phyloP scores from a whole-genome alignment of 1,140 invertebrate genomes.

The Diabrotica virgifera region DNA sequence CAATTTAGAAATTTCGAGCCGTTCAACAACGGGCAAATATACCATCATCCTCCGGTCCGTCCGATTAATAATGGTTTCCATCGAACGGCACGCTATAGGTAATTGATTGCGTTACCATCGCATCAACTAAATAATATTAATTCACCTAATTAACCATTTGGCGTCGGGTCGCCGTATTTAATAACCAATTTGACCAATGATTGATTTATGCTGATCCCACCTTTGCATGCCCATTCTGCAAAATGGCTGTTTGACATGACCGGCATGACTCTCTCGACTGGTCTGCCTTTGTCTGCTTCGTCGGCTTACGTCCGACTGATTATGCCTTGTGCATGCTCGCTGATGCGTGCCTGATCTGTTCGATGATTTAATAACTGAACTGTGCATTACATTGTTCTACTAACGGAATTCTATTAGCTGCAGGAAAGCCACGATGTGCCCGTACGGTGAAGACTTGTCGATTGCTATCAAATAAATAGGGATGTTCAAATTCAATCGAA shows the following conservation, averaged over 20 bases:
- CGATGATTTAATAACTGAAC: neutral
- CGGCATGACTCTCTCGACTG: neutral
- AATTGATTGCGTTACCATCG: neutral
- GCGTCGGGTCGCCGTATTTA: slow-evolving; percentile 5
- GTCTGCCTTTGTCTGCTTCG: neutral
- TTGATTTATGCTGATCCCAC: slow-evolving; percentile 9
- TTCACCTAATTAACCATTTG: slow-evolving; percentile 8
- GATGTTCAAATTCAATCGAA: too few species aligned
- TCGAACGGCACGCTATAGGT: neutral
- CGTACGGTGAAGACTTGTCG: too few species aligned
- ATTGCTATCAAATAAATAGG: too few species aligned
- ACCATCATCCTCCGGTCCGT: neutral
- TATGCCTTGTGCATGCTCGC: neutral
- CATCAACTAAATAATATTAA: slow-evolving; percentile 3
- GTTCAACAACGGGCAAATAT: too few species aligned
- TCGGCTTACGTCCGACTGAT: neutral
- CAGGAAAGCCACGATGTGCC: too few species aligned
- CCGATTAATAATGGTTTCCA: neutral
- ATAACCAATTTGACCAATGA: slow-evolving; percentile 14
- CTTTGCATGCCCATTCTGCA: neutral
- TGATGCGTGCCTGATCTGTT: neutral
- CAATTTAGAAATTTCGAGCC: too few species aligned
- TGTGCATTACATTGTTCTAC: too few species aligned
- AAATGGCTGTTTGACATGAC: slow-evolving; percentile 8
- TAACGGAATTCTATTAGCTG: too few species aligned